Conservation (phyloP, 2,113 vertebrate species). For the Helogale parvula region DNA sequence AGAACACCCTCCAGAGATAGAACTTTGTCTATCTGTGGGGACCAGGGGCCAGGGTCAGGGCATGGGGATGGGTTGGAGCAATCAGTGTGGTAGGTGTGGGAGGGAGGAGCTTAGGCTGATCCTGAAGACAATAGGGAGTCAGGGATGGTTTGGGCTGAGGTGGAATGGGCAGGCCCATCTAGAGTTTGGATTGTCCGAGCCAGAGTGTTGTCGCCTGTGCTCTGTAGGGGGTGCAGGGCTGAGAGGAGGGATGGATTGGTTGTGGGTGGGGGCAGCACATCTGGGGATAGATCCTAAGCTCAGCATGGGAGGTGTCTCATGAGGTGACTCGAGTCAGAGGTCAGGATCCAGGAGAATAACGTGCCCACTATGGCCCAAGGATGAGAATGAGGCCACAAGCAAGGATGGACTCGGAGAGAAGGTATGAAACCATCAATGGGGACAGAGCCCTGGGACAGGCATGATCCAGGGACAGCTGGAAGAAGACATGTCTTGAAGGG, state of each 20-base stretch:
- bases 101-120: background rate
- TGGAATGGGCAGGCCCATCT: background rate
- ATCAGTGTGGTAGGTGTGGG: background rate
- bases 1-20: background rate
- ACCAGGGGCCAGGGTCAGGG: background rate
- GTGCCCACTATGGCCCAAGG: background rate
- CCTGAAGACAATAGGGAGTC: background rate
- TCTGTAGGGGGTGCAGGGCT: background rate
- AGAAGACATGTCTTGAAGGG: background rate
- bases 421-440: background rate
- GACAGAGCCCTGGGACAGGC: background rate
- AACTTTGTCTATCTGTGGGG: background rate
- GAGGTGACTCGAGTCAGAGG: background rate
- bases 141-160: background rate
- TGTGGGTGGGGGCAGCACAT: background rate
- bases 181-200: background rate
- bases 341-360: background rate
- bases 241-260: background rate
- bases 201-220: background rate
- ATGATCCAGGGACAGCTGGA: background rate
- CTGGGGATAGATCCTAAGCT: background rate
- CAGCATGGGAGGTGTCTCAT: background rate
- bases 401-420: background rate
- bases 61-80: background rate
- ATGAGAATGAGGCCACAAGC: background rate